A percentile compares a stretch with the other conserved stretches of the same genome.
These are phyloP conservation scores for Streptopelia turtur DNA, from an alignment of 2,797 vertebrate species.

Conservation along the genomic window DNA sequence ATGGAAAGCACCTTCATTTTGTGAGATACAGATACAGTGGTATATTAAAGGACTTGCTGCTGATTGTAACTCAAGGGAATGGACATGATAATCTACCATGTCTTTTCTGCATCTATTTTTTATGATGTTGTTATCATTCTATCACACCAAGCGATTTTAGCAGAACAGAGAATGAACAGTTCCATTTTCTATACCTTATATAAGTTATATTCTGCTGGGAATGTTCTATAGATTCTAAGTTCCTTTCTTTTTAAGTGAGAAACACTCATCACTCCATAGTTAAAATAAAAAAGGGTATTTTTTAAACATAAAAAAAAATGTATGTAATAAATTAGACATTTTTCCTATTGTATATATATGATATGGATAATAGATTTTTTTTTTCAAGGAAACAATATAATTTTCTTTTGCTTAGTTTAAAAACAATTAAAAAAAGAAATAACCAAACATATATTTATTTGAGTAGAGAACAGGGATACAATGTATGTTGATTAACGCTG, in stretches of 20 bases:
- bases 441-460: neutral
- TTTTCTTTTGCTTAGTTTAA: neutral
- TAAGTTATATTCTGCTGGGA: neutral
- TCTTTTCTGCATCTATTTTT: neutral
- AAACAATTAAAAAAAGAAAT: rapidly evolving
- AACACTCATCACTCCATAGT: neutral
- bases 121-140: neutral
- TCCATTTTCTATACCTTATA: neutral
- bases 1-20: neutral
- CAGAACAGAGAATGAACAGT: neutral
- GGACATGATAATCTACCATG: neutral
- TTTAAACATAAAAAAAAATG: neutral
- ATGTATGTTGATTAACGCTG: neutral
- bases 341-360: neutral
- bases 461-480: neutral
- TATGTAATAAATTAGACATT: neutral
- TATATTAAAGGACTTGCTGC: neutral
- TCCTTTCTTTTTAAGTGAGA: neutral
- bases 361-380: neutral
- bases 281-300: neutral
- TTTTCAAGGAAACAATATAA: neutral
- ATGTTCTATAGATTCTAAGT: neutral
- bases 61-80: neutral
- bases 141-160: neutral
- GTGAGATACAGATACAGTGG: neutral